Evolutionary conservation across 2,888 invertebrate genomes (phyloP), one percentile per base, ranked within the genome.

Genomic region (Macaria liturata): DNA sequence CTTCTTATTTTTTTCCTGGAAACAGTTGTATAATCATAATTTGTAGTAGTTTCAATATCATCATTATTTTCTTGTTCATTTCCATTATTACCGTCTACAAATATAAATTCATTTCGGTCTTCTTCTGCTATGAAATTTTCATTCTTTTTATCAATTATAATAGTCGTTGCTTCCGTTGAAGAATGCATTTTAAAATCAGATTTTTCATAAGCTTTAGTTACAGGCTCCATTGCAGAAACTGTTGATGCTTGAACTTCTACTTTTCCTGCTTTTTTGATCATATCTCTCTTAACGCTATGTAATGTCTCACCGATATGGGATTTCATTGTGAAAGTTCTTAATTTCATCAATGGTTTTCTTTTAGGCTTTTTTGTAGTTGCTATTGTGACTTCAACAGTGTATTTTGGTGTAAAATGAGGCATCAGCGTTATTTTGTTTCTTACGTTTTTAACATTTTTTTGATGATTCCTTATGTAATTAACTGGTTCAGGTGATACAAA

Each of bases 41-140:
- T 37, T 1, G 64, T 67, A 3, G 67, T 68, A 4, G 54, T 49
- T 8, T 46, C 57, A 34, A 53, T 0, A 4, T 7, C 34, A 32
- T 40, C 3, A 3, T 45, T 37, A 9, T 32, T 48, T 7, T 66
- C 59, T 42, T 40, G 34, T 46, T 49, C 47, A 56, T 50, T 30
- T 49, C 42, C 3, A 44, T 9, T 20, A 9, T 54, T 7, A 20
- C 58, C 57, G 48, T 69, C 65, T 37, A 77, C 9, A 34, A 79
- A 76, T 9, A 76, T 75, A 49, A 68, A 75, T 63, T 80, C 76
- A 6, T 62, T 58, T 8, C 32, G 43, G 54, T 74, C 54, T 57
- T 65, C 65, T 46, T 59, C 57, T 4, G 49, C 37, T 4, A 52
- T 52, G 46, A 40, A 53, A 1, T 43, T 47, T 4, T 37, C 40